Conservation (phyloP, 1,140 invertebrate genomes). For the Oedothorax gibbosus region DNA sequence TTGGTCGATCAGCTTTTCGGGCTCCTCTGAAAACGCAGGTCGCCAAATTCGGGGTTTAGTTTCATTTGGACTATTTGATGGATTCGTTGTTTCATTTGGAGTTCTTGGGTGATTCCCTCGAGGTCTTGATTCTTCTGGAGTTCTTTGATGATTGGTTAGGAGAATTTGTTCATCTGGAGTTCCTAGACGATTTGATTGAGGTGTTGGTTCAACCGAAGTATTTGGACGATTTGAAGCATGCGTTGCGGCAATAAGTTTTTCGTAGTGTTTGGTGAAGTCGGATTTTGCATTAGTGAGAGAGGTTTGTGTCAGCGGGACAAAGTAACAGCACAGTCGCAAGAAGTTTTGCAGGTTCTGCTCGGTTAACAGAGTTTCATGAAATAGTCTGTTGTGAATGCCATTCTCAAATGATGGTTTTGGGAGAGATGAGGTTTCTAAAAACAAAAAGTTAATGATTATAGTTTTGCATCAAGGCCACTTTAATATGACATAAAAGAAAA, state of each 20-base stretch:
- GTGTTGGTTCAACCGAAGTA: no score
- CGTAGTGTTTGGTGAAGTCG: background rate
- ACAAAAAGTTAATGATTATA: no score
- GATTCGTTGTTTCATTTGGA: background rate
- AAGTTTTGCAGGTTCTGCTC: conserved; percentile 43
- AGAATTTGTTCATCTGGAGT: no score
- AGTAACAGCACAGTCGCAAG: conserved; percentile 28
- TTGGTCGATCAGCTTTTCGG: background rate
- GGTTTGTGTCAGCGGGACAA: conserved; percentile 9
- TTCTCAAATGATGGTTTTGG: no score
- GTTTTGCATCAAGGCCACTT: no score
- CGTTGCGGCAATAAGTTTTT: no score
- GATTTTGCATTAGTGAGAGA: background rate
- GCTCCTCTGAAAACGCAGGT: conserved; percentile 22
- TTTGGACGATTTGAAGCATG: no score
- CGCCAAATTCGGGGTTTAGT: background rate
- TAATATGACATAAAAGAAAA: no score
- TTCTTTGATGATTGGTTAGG: no score
- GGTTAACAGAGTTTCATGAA: background rate
- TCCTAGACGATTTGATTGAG: no score
- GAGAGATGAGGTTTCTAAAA: no score
- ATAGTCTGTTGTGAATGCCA: no score
- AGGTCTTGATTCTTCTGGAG: background rate
- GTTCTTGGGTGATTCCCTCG: background rate
- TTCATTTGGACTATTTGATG: background rate